phyloP scores from a whole-genome alignment of 2,113 vertebrate genomes.

The Siphamia tubifer region DNA sequence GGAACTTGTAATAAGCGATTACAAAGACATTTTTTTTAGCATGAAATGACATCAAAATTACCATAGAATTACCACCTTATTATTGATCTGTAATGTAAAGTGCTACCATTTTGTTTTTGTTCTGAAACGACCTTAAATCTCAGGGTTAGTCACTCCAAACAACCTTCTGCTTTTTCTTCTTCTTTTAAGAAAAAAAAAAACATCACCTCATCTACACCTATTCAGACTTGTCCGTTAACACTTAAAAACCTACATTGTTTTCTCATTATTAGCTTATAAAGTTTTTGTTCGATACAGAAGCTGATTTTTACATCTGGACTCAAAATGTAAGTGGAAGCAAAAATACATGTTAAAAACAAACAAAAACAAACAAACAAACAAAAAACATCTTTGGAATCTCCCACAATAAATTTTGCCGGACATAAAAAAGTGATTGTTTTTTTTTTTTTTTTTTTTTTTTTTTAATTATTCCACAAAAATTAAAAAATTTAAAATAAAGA shows the following conservation, averaged over 20 bases:
- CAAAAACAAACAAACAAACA: conserved; percentile 44
- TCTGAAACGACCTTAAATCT: conserved; percentile 53
- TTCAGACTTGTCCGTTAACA: conserved; percentile 55
- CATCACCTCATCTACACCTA: conserved; percentile 51
- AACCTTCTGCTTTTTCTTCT: no score
- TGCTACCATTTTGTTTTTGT: no score
- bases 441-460: neutral
- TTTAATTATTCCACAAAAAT: conserved; percentile 62
- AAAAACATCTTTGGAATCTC: conserved; percentile 89
- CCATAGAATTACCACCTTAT: no score
- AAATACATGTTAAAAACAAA: conserved; percentile 35
- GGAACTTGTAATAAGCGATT: no score
- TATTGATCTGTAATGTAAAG: no score
- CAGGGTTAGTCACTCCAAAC: conserved; percentile 68
- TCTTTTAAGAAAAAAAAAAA: conserved; percentile 3
- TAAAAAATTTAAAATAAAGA: conserved; percentile 49
- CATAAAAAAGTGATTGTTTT: conserved; percentile 80
- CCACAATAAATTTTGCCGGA: conserved; percentile 72
- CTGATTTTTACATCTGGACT: conserved; percentile 73
- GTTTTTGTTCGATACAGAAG: conserved; percentile 62
- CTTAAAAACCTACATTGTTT: conserved; percentile 55
- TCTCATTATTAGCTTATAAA: conserved; percentile 90
- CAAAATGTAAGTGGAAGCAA: conserved; percentile 71
- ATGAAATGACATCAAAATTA: no score
- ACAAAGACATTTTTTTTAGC: no score